Conservation (phyloP, 2,113 vertebrate genomes). For the Poeciliopsis occidentalis region DNA sequence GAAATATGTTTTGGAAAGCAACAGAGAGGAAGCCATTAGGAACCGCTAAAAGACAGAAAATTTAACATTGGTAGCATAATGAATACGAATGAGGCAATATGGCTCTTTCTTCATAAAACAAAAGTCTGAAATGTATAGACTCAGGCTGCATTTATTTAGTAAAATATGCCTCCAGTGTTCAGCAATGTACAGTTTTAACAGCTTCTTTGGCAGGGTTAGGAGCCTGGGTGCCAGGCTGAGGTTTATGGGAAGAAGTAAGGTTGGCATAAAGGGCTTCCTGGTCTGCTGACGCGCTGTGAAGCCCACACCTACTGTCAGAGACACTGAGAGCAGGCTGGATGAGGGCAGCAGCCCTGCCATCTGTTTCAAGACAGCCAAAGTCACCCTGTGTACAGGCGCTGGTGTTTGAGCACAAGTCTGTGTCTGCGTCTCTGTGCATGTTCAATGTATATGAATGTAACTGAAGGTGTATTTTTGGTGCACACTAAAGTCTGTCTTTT, state of each 20-base stretch:
- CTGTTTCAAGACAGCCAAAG: slow-evolving; percentile 74
- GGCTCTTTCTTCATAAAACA: not conserved
- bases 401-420: slow-evolving; percentile 24
- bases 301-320: slow-evolving; percentile 65
- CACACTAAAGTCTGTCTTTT: not conserved
- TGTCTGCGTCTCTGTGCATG: slow-evolving; percentile 5
- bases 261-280: slow-evolving; percentile 42
- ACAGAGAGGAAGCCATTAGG: not conserved
- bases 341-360: slow-evolving; percentile 72
- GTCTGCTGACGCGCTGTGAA: slow-evolving; percentile 53
- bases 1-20: not conserved
- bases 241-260: slow-evolving; percentile 39
- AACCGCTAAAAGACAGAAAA: not conserved
- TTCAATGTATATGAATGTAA: slow-evolving; percentile 2
- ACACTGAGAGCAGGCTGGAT: slow-evolving; percentile 44
- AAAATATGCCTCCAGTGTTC: slow-evolving; percentile 23
- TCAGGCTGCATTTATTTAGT: not conserved
- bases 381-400: slow-evolving; percentile 62
- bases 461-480: slow-evolving; percentile 8
- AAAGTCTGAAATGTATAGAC: not conserved
- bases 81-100: not conserved
- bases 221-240: slow-evolving; percentile 45
- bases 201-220: slow-evolving; percentile 50
- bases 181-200: slow-evolving; percentile 29
- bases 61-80: not conserved